phyloP scores from a whole-genome alignment of 2,113 vertebrate genomes.

The Reinhardtius hippoglossoides region DNA sequence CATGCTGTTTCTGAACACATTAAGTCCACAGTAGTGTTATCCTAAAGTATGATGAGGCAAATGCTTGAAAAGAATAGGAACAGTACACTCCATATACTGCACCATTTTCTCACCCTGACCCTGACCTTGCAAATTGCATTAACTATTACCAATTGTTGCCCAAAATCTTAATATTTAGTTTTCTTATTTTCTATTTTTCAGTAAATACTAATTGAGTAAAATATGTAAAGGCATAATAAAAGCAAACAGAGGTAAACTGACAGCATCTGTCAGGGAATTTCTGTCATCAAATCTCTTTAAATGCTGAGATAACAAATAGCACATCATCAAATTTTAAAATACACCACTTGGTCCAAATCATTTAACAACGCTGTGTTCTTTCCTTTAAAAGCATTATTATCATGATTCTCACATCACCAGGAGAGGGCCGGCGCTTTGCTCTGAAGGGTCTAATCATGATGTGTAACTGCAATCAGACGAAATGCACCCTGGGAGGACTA shows the following conservation, averaged over 20 bases:
- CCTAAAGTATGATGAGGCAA: background rate
- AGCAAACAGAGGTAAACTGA: no score
- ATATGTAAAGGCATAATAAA: background rate
- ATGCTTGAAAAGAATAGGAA: no score
- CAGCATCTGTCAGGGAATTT: no score
- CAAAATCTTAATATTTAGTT: background rate
- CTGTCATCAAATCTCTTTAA: no score
- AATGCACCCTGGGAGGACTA: slow-evolving; percentile 42
- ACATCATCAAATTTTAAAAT: no score
- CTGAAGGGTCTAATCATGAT: slow-evolving; percentile 15
- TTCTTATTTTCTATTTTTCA: background rate
- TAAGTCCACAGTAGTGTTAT: background rate
- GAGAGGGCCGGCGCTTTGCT: background rate
- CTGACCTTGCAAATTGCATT: background rate
- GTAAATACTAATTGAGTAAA: no score
- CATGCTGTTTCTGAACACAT: background rate
- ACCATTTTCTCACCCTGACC: no score
- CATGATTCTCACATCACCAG: background rate
- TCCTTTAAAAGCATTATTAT: background rate
- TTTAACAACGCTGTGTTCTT: no score
- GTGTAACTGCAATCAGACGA: slow-evolving; percentile 22
- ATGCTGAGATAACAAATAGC: no score
- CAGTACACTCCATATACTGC: no score
- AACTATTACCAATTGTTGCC: background rate
- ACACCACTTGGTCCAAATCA: no score